phyloP scores from a whole-genome alignment of 1,140 invertebrate genomes.

The Luehdorfia chinensis region DNA sequence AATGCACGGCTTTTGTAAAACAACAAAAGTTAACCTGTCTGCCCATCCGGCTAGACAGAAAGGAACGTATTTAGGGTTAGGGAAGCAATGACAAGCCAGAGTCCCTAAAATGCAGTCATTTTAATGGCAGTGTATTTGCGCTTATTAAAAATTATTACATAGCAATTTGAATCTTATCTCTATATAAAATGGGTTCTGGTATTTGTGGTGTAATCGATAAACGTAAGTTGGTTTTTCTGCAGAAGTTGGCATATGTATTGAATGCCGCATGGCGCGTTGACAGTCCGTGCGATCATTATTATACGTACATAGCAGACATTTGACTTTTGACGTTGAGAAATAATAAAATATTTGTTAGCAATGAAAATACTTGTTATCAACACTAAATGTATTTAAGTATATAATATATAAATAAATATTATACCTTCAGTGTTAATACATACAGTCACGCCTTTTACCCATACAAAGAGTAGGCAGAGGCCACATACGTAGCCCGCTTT shows the following conservation, averaged over 20 bases:
- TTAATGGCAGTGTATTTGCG: not conserved
- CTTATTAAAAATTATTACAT: conserved; percentile 4
- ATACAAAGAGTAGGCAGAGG: no score
- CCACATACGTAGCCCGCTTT: no score
- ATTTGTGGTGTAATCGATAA: conserved; percentile 2
- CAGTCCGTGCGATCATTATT: conserved; percentile 55
- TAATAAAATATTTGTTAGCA: not conserved
- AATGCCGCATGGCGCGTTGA: conserved; percentile 56
- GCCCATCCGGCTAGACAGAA: conserved; percentile 54
- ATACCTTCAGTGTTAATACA: no score
- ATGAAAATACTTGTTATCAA: no score
- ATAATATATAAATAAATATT: no score
- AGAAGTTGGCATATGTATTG: conserved; percentile 60
- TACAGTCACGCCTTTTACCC: no score
- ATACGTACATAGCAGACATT: conserved; percentile 31
- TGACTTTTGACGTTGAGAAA: conserved; percentile 27
- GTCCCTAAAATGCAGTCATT: conserved; percentile 50
- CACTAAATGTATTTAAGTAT: no score
- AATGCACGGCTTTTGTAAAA: conserved; percentile 69
- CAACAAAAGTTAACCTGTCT: conserved; percentile 75
- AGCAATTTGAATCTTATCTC: conserved; percentile 18
- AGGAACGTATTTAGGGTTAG: conserved; percentile 71
- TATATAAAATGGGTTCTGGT: conserved; percentile 6
- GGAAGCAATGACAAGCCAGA: conserved; percentile 67
- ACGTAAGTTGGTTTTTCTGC: conserved; percentile 17